Conservation (phyloP, 2,113 vertebrate genomes). For the Raja brachyura region DNA sequence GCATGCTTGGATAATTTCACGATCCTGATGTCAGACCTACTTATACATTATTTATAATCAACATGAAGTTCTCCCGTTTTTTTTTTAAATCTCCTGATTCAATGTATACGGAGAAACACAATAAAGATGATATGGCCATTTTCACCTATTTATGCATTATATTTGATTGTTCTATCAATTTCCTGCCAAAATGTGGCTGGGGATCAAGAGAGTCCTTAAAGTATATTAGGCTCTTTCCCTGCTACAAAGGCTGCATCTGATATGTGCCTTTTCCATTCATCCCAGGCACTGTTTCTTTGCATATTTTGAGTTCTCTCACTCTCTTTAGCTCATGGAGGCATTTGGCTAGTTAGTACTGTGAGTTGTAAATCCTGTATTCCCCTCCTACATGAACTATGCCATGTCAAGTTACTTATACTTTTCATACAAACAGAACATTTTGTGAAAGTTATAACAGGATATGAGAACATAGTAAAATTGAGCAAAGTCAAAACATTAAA, state of each 20-base stretch:
- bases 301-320: not conserved
- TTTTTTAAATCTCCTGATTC: too few species aligned
- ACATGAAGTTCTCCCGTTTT: not conserved
- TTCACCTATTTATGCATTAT: not conserved
- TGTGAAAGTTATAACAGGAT: too few species aligned
- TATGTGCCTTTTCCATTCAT: not conserved
- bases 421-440: too few species aligned
- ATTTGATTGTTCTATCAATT: not conserved
- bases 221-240: not conserved
- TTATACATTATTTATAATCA: not conserved
- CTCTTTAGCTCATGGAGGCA: not conserved
- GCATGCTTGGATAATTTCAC: not conserved
- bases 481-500: too few species aligned
- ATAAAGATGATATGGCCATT: not conserved
- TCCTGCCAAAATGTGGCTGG: not conserved
- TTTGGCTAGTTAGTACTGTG: not conserved
- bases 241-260: not conserved
- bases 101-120: not conserved
- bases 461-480: too few species aligned
- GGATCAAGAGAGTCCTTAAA: not conserved
- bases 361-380: not conserved
- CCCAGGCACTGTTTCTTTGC: not conserved
- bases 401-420: too few species aligned
- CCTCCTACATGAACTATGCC: too few species aligned
- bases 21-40: not conserved